phyloP scores from a whole-genome alignment of 2,888 invertebrate genomes.

The Rhogogaster chlorosoma region DNA sequence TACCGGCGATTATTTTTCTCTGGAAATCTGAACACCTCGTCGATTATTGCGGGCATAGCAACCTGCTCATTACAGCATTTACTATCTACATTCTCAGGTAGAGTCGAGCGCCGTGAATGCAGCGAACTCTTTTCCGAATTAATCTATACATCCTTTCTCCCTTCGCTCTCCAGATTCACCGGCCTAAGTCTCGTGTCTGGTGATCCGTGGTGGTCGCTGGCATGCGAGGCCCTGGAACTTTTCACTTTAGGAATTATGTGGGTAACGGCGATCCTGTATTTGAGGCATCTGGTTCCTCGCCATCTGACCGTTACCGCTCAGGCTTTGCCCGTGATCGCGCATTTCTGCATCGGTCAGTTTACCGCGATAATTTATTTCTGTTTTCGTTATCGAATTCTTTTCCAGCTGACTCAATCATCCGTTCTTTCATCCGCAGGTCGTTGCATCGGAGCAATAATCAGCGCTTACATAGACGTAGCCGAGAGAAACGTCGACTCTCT shows the following conservation, averaged over 20 bases:
- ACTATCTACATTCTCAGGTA: constrained; percentile 89
- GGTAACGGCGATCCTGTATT: constrained; percentile 89
- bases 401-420: not conserved
- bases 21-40: constrained; percentile 91
- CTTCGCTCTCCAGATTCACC: constrained; percentile 64
- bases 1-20: constrained; percentile 86
- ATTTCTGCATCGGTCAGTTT: constrained; percentile 85
- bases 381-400: not conserved
- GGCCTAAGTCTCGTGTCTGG: constrained; percentile 72
- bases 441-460: constrained; percentile 85
- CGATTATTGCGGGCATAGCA: constrained; percentile 90
- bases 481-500: constrained; percentile 77
- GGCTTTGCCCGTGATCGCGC: constrained; percentile 88
- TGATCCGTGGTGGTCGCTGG: constrained; percentile 83
- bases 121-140: not conserved
- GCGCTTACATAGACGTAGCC: constrained; percentile 78
- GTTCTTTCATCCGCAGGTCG: constrained; percentile 80
- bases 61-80: constrained; percentile 91
- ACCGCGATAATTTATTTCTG: not conserved
- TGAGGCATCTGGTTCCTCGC: constrained; percentile 89
- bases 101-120: constrained; percentile 32
- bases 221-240: constrained; percentile 87
- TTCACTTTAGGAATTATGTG: constrained; percentile 89
- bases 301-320: constrained; percentile 89
- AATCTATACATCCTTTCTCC: not conserved